Base-by-base conservation (phyloP, 2,113 vertebrate species). In the Struthio camelus region DNA sequence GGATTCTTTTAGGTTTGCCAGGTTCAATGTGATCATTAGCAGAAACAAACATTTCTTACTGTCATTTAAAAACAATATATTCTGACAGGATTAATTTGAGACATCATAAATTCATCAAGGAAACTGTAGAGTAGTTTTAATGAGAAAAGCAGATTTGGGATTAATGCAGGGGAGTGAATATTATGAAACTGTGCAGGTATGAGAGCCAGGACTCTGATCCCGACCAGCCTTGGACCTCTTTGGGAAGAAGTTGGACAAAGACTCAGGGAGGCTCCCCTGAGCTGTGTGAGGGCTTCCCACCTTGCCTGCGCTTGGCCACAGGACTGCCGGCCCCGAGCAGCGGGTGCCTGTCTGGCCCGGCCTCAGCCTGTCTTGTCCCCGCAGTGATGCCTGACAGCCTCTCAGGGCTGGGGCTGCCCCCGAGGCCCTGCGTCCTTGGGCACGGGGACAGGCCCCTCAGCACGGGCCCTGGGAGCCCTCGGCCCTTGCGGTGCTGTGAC, bases 401-500 rank as follows among this genome's bases (percentile, higher is more conserved):
- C 17, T 17, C 32, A 18, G 32, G 48, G 27, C 14, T 73, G 36
- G 51, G 27, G 23, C 22, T 48, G 32, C 44, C 34, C 32, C 32
- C 14, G 22, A 11, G 22, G 22, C 32, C 22, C 44, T 34, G 34
- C 30, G 11, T 48, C 18, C 40, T 23, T 25, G 23, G 23, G 20
- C 48, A 14, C 14, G 46, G 67, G 30, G 32, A 34, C 32, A 16
- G 44, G 32, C 23, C 13, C 56, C 24, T 32, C 75, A 44, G 14
- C 6, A 3, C 22, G 6, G 2, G 14, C 56, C 28, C 30, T 34
- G 18, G 22, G 25, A 80, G 11, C 18, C 27, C 19, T 14, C 2
- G 3, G 22, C 23, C 19, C 9, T 14, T 0, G 0, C 19, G 51
- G 44, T 56, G 28, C 34, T 19, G 3, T 71, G 28, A 17, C 5